These are phyloP conservation scores for Gymnoscelis rufifasciata DNA, from an alignment of 2,888 invertebrate species.

Conservation along the genomic window DNA sequence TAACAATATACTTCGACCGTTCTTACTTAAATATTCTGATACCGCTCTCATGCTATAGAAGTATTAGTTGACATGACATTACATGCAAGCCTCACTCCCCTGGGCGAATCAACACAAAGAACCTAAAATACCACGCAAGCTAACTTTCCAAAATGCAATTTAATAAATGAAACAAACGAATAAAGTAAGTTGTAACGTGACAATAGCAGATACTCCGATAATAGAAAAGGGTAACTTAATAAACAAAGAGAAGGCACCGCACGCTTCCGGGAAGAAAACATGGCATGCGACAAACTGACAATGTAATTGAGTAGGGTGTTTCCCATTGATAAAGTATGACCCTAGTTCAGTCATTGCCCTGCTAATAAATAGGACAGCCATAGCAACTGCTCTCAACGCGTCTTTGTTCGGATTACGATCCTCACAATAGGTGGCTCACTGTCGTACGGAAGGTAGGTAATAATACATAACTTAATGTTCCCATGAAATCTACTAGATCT, in stretches of 20 bases:
- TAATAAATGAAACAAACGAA: too few relatives aligned
- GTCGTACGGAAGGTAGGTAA: background rate
- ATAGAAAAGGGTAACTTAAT: background rate
- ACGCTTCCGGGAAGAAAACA: slow-evolving; percentile 2
- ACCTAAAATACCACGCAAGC: too few relatives aligned
- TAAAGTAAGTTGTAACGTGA: too few relatives aligned
- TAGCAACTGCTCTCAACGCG: slow-evolving; percentile 9
- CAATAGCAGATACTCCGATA: background rate
- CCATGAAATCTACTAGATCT: too few relatives aligned
- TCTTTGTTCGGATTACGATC: slow-evolving; percentile 13
- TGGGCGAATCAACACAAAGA: slow-evolving; percentile 8
- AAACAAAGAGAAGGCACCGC: slow-evolving; percentile 4
- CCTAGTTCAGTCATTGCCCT: slow-evolving; percentile 22
- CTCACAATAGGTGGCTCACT: slow-evolving; percentile 17
- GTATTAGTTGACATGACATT: slow-evolving; percentile 31
- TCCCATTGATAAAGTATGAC: slow-evolving; percentile 24
- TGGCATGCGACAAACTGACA: slow-evolving; percentile 3
- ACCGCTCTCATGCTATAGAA: slow-evolving; percentile 31
- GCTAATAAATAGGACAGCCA: slow-evolving; percentile 16
- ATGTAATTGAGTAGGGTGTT: slow-evolving; percentile 9
- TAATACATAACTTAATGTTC: too few relatives aligned
- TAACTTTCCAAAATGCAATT: too few relatives aligned
- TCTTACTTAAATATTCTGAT: slow-evolving; percentile 4
- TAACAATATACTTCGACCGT: too few relatives aligned
- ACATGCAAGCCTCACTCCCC: slow-evolving; percentile 22